Conservation (phyloP, 2,113 vertebrate genomes). For the Microcebus tavaratra region DNA sequence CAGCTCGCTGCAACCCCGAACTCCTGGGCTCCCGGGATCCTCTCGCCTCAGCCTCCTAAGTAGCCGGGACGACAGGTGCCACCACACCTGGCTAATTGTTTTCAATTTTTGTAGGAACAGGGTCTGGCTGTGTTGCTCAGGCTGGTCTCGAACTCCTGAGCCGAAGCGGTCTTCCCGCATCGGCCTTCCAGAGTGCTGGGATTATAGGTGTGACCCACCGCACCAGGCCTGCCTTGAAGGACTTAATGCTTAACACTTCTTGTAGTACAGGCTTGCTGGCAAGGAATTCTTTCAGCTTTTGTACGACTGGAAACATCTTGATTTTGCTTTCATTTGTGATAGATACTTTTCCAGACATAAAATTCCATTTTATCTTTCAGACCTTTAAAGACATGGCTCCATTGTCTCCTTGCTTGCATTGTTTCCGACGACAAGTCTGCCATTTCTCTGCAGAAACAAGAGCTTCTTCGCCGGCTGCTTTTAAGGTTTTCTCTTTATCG, state of each 20-base stretch:
- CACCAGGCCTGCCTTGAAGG: background rate
- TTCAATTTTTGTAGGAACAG: background rate
- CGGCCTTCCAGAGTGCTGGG: background rate
- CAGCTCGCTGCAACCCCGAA: background rate
- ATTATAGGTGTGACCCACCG: background rate
- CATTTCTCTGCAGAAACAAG: background rate
- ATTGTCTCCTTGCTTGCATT: background rate
- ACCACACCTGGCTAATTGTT: background rate
- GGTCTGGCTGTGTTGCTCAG: background rate
- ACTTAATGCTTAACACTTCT: background rate
- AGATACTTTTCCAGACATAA: rapidly evolving
- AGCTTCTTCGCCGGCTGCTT: background rate
- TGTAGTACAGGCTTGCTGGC: background rate
- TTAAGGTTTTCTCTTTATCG: background rate
- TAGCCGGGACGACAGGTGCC: background rate
- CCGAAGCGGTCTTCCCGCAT: rapidly evolving
- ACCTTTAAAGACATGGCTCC: rapidly evolving
- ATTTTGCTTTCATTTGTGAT: background rate
- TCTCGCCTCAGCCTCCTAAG: background rate
- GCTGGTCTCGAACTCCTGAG: background rate
- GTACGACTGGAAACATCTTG: background rate
- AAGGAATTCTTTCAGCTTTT: background rate
- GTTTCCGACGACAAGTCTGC: background rate
- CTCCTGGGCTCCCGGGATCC: background rate
- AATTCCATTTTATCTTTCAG: background rate